A percentile compares a stretch with the other conserved stretches of the same genome.
Conservation (phyloP, 2,888 invertebrate species). For the Drosophila vallismaia region DNA sequence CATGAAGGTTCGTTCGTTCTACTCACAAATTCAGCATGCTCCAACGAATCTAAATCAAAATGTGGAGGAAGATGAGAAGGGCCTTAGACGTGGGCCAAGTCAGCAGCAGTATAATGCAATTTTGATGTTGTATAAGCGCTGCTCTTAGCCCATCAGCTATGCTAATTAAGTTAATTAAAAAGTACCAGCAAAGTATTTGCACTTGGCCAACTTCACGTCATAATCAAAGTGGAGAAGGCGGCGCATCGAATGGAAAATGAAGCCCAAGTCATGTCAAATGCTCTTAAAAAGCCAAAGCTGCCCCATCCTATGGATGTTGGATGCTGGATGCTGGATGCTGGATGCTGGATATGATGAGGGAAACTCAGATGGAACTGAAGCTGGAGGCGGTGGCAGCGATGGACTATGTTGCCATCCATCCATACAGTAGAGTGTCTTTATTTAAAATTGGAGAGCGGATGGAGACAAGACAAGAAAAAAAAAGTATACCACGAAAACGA, state of each 20-base stretch:
- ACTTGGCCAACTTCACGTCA: constrained; percentile 77
- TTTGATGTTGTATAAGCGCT: constrained; percentile 73
- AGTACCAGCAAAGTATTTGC: constrained; percentile 77
- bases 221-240: constrained; percentile 72
- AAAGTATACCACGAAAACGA: constrained; percentile 49
- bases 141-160: constrained; percentile 74
- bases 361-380: constrained; percentile 13
- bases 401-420: constrained; percentile 46
- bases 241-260: constrained; percentile 57
- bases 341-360: constrained; percentile 19
- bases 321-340: constrained; percentile 34
- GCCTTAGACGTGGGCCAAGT: background rate
- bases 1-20: constrained; percentile 20
- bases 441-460: constrained; percentile 28
- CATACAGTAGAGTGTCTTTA: constrained; percentile 52
- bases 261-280: constrained; percentile 75
- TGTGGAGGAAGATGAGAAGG: background rate
- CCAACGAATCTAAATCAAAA: constrained; percentile 41
- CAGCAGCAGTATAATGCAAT: constrained; percentile 63
- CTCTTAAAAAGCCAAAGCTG: constrained; percentile 63
- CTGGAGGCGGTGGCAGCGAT: constrained; percentile 13
- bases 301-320: constrained; percentile 10
- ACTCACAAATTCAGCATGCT: constrained; percentile 36
- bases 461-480: constrained; percentile 33
- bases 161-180: constrained; percentile 77